phyloP scores from a whole-genome alignment of 2,888 invertebrate species.

The Platerodrilus igneus region DNA sequence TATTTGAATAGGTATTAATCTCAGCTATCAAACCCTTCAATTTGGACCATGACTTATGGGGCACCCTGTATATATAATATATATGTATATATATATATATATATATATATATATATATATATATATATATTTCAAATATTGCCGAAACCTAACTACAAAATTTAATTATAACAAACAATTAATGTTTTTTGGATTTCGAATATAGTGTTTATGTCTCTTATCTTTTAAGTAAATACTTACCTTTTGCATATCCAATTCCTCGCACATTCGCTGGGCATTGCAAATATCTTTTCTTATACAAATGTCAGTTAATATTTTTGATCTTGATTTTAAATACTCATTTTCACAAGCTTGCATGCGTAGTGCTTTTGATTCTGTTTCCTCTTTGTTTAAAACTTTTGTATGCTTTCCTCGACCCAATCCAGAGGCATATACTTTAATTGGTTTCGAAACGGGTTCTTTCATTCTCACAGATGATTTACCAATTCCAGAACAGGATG shows the following conservation, averaged over 20 bases:
- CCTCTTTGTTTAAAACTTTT: slow-evolving; percentile 43
- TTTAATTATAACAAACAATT: no score
- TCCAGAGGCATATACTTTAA: slow-evolving; percentile 61
- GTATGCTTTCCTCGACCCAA: slow-evolving; percentile 54
- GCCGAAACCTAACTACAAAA: no score
- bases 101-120: no score
- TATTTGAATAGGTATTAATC: no score
- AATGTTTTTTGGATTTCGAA: no score
- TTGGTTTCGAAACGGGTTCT: slow-evolving; percentile 60
- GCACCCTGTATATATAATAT: no score
- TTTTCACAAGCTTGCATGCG: slow-evolving; percentile 34
- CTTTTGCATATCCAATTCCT: slow-evolving; percentile 53
- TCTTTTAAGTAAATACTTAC: no score
- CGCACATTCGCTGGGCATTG: slow-evolving; percentile 53
- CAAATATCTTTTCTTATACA: slow-evolving; percentile 39
- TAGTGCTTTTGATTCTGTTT: slow-evolving; percentile 37
- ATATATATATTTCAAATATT: no score
- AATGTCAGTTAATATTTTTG: slow-evolving; percentile 34
- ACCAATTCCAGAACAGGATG: slow-evolving; percentile 74
- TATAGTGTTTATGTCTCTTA: no score
- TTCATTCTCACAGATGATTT: slow-evolving; percentile 55
- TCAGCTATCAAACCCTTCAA: no score
- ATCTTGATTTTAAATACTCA: slow-evolving; percentile 35
- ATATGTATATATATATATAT: no score
- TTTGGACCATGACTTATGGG: no score